Percentiles rank a stretch among this genome's conserved stretches.
These are phyloP conservation scores for Drosophila albomicans DNA, from an alignment of 1,140 invertebrate species.

Conservation along the genomic window DNA sequence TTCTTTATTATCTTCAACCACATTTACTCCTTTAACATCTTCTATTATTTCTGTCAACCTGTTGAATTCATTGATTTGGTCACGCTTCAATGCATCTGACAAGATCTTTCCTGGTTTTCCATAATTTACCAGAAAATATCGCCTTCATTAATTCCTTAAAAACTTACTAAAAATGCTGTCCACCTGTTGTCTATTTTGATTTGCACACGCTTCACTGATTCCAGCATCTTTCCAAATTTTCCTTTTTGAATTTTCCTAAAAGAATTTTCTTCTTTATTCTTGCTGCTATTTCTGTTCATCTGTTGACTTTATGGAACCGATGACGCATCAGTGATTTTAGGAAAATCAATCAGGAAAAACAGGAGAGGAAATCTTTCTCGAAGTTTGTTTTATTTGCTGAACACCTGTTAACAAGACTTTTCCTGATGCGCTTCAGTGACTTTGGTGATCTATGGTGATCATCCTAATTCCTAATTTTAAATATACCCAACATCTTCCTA, in stretches of 20 bases:
- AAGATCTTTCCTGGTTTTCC: constrained; percentile 15
- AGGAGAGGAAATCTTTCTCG: neutral
- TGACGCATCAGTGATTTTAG: constrained; percentile 47
- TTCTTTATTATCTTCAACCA: neutral
- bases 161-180: neutral
- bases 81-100: constrained; percentile 28
- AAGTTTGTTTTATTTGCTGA: neutral
- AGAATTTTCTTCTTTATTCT: neutral
- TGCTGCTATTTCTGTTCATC: constrained; percentile 37
- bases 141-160: neutral
- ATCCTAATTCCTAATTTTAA: neutral
- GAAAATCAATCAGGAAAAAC: too few relatives aligned
- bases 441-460: neutral
- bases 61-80: constrained; percentile 18
- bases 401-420: neutral
- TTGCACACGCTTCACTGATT: constrained; percentile 61
- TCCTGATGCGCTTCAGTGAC: neutral
- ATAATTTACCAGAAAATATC: constrained; percentile 11
- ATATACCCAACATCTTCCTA: neutral
- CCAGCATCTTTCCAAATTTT: constrained; percentile 1
- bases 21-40: neutral
- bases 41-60: constrained; percentile 44
- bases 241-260: neutral
- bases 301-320: constrained; percentile 30
- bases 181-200: constrained; percentile 51